Conservation (phyloP, 2,797 vertebrate genomes). For the Clarias pachynema region DNA sequence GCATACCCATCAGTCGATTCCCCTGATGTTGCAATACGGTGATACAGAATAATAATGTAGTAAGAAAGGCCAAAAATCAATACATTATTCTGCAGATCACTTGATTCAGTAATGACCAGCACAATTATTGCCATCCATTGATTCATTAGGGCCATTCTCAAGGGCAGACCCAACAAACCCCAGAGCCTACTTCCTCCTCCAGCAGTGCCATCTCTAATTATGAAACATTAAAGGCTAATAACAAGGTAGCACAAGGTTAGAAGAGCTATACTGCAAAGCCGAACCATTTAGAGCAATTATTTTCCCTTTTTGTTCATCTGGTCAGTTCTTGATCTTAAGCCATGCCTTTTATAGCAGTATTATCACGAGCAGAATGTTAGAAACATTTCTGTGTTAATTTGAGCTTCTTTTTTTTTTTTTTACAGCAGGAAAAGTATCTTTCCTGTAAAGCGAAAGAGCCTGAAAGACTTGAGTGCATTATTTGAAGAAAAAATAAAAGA, state of each 20-base stretch:
- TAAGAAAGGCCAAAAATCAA: slow-evolving; percentile 82
- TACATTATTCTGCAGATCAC: slow-evolving; percentile 85
- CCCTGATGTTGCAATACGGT: slow-evolving; percentile 83
- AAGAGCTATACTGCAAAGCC: slow-evolving; percentile 68
- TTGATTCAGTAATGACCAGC: slow-evolving; percentile 84
- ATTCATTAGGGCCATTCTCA: slow-evolving; percentile 78
- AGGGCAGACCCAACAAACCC: slow-evolving; percentile 74
- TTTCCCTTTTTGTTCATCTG: slow-evolving; percentile 50
- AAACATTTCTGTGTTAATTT: background rate
- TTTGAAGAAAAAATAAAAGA: background rate
- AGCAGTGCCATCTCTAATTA: slow-evolving; percentile 77
- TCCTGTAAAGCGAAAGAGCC: slow-evolving; percentile 13
- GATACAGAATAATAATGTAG: slow-evolving; percentile 84
- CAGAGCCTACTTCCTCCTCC: slow-evolving; percentile 72
- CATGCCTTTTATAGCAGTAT: slow-evolving; percentile 23
- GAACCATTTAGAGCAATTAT: slow-evolving; percentile 62
- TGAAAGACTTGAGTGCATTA: slow-evolving; percentile 19
- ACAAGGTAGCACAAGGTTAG: slow-evolving; percentile 72
- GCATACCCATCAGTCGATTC: slow-evolving; percentile 77
- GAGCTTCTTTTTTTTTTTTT: background rate
- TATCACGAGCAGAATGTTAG: slow-evolving; percentile 16
- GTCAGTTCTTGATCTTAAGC: slow-evolving; percentile 29
- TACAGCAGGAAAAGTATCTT: slow-evolving; percentile 29
- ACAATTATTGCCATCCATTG: slow-evolving; percentile 79
- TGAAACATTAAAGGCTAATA: slow-evolving; percentile 80